Conservation (phyloP, 2,888 invertebrate species). For the Hemistola chrysoprasaria region DNA sequence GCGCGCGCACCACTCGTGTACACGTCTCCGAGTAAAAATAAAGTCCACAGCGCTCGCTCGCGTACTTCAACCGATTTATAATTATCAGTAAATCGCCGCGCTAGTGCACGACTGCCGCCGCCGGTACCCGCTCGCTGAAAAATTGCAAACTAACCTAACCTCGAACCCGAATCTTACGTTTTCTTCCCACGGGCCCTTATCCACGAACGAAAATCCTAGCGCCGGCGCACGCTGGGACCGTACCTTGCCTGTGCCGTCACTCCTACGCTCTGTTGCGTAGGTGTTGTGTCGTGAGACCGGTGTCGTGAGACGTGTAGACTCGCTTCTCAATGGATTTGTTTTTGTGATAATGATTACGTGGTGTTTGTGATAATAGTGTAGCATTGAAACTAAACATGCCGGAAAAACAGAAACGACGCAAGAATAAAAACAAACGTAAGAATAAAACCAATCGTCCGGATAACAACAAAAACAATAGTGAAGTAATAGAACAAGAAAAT, state of each 20-base stretch:
- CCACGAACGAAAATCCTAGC: slow-evolving; percentile 49
- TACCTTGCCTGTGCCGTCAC: slow-evolving; percentile 46
- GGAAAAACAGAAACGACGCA: slow-evolving; percentile 68
- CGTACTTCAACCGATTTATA: slow-evolving; percentile 79
- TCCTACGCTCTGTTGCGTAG: slow-evolving; percentile 69
- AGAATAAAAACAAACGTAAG: slow-evolving; percentile 74
- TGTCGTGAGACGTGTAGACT: slow-evolving; percentile 50
- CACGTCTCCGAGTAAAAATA: slow-evolving; percentile 80
- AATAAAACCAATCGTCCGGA: slow-evolving; percentile 60
- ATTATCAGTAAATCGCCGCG: slow-evolving; percentile 80
- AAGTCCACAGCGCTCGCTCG: slow-evolving; percentile 75
- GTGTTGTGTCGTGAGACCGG: no score
- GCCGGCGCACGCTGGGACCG: slow-evolving; percentile 41
- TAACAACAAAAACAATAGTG: slow-evolving; percentile 43
- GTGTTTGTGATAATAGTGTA: slow-evolving; percentile 69
- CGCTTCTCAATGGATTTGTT: slow-evolving; percentile 53
- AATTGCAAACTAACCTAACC: slow-evolving; percentile 50
- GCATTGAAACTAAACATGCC: slow-evolving; percentile 59
- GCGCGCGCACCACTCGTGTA: slow-evolving; percentile 71
- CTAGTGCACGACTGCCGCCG: slow-evolving; percentile 74
- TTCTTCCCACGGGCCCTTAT: slow-evolving; percentile 56
- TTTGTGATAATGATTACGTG: slow-evolving; percentile 59
- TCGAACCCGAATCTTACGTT: slow-evolving; percentile 49
- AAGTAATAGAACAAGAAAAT: slow-evolving; percentile 36
- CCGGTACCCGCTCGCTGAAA: slow-evolving; percentile 68